Base-by-base conservation (phyloP, 2,888 invertebrate species). In the Phyllotreta striolata region DNA sequence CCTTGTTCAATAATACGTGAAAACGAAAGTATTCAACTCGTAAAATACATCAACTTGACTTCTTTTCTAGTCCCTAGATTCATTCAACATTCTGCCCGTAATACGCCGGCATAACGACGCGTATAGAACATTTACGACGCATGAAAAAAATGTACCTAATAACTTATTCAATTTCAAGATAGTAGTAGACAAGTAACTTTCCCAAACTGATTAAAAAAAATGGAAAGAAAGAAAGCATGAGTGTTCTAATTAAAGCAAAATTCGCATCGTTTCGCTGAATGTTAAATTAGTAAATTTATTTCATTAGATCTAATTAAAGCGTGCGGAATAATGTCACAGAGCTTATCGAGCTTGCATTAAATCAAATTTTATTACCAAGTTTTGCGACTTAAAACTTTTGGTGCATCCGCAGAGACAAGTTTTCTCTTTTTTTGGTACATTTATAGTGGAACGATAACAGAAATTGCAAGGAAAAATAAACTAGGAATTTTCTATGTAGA, bases 1-100 rank as follows among this genome's bases (percentile, higher is more conserved):
- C 57, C 47, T 14, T 57, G 57, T 57, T 57, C 57, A 57, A 57
- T 57, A 57, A 47, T 46, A 57, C 57, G 57, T 57, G 57, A 57
- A 57, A 46, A 47, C 47, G 47, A 57, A 47, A 57, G 39, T 14
- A 57, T 47, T 47, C 38, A 13, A 57, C 38, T 47, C 47, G 57
- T 57, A 57, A 57, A 57, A 57, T 57, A 57, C 38, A 57, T 57
- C 57, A 55, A 55, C 44, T 41, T 44, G 41, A 55, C 41, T 43
- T 55, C 34, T 55, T 37, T 35, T 47, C 6, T 8, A 57, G 46
- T 57, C 47, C 47, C 57, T 38, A 13, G 24, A 47, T 47, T 57
- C 47, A 47, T 46, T 57, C 24, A 57, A 57, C 38, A 46, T 47
- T 46, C 57, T 57, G 35, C 14, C 37, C 49, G 37, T 49, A 49